Evolutionary conservation across 2,113 vertebrate genomes (phyloP), one percentile per base, ranked within the genome.

Genomic region (Dromas ardeola): DNA sequence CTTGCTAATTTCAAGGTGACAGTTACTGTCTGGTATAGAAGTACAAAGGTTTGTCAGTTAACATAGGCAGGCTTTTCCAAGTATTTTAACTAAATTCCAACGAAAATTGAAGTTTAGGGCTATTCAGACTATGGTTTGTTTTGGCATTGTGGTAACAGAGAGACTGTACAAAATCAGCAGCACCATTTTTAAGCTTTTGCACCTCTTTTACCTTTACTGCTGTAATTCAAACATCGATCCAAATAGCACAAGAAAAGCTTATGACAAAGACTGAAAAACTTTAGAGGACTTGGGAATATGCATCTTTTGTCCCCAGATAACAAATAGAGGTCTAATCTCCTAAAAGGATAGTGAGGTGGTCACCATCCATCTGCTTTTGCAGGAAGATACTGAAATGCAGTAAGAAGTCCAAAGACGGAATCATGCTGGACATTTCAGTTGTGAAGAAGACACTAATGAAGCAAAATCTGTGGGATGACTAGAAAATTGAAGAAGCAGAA

Each of bases 1-100:
- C 66, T 77, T 58, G 53, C 36, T 85, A 82, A 94, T 95, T 95
- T 93, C 77, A 91, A 88, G 83, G 84, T 61, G 89, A 93, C 58
- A 45, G 87, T 87, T 69, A 65, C 86, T 13, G 6, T 38, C 86
- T 95, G 81, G 36, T 53, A 50, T 5, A 58, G 69, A 84, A 76
- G 27, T 45, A 61, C 13, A 36, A 34, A 91, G 36, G 49, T 61
- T 81, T 78, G 45, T 49, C 81, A 73, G 62, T 27, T 72, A 85
- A 71, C 14, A 29, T 32, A 52, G 81, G 61, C 19, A 71, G 38
- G 4, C 6, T 69, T 93, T 86, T 59, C 11, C 32, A 91, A 88
- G 25, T 32, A 49, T 65, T 86, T 81, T 85, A 84, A 73, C 34
- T 22, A 53, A 53, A 69, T 67, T 93, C 83, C 36, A 56, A 40